A percentile compares a stretch with the other conserved stretches of the same genome.
phyloP scores from a whole-genome alignment of 2,797 vertebrate species.

The Gymnoscopelus microlampas region DNA sequence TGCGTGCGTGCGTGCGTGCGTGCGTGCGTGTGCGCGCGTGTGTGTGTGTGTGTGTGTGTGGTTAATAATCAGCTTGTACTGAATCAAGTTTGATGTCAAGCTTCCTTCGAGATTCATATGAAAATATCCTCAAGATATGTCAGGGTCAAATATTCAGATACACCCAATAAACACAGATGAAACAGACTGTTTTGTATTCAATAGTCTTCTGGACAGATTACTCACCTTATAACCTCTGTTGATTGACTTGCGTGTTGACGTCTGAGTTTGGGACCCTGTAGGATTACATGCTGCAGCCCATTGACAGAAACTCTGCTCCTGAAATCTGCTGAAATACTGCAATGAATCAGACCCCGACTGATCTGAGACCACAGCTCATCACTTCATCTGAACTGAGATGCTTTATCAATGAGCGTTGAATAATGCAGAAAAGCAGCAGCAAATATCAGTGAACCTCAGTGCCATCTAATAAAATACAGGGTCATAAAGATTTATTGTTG shows the following conservation, averaged over 20 bases:
- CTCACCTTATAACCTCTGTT: slow-evolving; percentile 40
- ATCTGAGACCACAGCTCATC: neutral
- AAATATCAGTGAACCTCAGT: slow-evolving; percentile 18
- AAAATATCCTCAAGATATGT: too few species aligned
- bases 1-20: too few species aligned
- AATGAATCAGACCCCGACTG: neutral
- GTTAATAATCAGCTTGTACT: too few species aligned
- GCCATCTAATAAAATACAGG: slow-evolving; percentile 18
- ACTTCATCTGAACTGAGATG: slow-evolving; percentile 13
- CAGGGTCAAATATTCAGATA: too few species aligned
- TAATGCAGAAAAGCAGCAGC: neutral
- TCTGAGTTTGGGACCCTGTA: slow-evolving; percentile 28
- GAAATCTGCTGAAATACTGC: slow-evolving; percentile 12
- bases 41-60: neutral
- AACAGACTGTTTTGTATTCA: slow-evolving; percentile 37
- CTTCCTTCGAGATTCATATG: too few species aligned
- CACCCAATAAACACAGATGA: too few species aligned
- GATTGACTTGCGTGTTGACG: slow-evolving; percentile 37
- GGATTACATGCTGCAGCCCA: slow-evolving; percentile 27
- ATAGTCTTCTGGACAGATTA: slow-evolving; percentile 35
- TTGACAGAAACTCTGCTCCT: slow-evolving; percentile 24
- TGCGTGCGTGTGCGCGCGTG: too few species aligned
- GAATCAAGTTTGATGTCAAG: too few species aligned
- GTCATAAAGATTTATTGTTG: slow-evolving; percentile 12
- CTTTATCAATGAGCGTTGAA: slow-evolving; percentile 27